These are phyloP conservation scores for Apamea anceps DNA, from an alignment of 2,888 invertebrate genomes.

Conservation along the genomic window DNA sequence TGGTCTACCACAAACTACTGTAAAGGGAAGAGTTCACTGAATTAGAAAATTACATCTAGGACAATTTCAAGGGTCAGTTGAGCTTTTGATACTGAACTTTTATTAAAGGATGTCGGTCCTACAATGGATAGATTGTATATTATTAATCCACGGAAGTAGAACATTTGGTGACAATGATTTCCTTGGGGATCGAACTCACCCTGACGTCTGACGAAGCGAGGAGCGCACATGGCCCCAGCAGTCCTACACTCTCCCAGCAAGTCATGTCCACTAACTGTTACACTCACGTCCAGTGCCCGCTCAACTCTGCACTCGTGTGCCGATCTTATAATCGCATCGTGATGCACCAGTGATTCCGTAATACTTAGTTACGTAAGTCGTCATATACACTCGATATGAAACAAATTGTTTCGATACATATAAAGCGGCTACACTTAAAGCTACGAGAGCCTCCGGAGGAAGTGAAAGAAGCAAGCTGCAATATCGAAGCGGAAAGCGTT, in stretches of 20 bases:
- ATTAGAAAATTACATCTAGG: conserved; percentile 68
- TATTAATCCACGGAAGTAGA: conserved; percentile 54
- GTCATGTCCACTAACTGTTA: conserved; percentile 82
- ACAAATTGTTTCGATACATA: conserved; percentile 75
- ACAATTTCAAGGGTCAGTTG: conserved; percentile 62
- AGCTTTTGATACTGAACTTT: conserved; percentile 60
- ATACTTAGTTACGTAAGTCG: conserved; percentile 84
- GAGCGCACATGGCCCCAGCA: conserved; percentile 89
- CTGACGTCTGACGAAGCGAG: conserved; percentile 87
- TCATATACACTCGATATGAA: conserved; percentile 72
- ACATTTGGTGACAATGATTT: conserved; percentile 48
- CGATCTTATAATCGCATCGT: conserved; percentile 78
- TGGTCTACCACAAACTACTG: conserved; percentile 16
- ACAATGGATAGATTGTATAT: conserved; percentile 42
- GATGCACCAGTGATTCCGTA: conserved; percentile 82
- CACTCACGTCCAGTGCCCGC: conserved; percentile 70
- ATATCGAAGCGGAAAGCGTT: conserved; percentile 88
- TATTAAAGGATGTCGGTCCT: conserved; percentile 57
- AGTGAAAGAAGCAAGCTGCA: conserved; percentile 85
- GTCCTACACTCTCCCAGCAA: conserved; percentile 90
- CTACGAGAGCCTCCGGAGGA: conserved; percentile 78
- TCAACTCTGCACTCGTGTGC: conserved; percentile 72
- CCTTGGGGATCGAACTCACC: conserved; percentile 81
- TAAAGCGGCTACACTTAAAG: conserved; percentile 86
- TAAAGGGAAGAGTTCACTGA: conserved; percentile 51